These are phyloP conservation scores for Todiramphus chloris DNA, from an alignment of 2,113 vertebrate species.

Conservation along the genomic window DNA sequence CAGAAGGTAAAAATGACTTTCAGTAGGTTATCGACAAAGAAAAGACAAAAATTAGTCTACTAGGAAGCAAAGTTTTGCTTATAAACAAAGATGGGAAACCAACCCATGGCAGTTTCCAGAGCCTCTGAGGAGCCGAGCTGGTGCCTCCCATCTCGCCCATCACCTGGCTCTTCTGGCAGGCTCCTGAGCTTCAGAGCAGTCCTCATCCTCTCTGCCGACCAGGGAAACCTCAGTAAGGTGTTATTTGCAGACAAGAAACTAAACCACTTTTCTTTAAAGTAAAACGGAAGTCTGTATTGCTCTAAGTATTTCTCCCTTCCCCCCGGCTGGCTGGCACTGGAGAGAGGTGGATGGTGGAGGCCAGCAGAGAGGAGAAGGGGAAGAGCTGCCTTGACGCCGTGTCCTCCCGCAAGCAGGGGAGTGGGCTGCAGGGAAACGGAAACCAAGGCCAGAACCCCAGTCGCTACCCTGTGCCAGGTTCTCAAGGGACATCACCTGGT, in stretches of 20 bases:
- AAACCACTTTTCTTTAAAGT: too few relatives aligned
- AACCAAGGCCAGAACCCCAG: neutral
- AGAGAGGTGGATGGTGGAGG: neutral
- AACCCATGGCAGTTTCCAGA: neutral
- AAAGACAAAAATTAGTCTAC: neutral
- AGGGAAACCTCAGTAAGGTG: neutral
- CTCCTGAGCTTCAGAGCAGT: too few relatives aligned
- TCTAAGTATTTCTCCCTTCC: neutral
- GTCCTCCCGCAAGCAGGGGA: neutral
- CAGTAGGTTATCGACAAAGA: neutral
- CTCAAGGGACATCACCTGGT: neutral
- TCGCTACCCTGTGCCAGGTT: neutral
- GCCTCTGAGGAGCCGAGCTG: accelerated
- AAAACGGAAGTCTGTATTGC: neutral
- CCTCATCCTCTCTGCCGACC: neutral
- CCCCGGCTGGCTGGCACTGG: too few relatives aligned
- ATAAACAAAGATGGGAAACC: neutral
- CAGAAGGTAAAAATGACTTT: neutral
- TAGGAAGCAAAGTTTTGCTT: neutral
- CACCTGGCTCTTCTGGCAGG: neutral
- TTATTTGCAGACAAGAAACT: neutral
- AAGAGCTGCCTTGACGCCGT: neutral
- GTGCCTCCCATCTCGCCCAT: accelerated
- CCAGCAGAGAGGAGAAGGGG: neutral
- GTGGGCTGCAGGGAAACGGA: too few relatives aligned